Evolutionary conservation across 2,888 invertebrate species (phyloP), one percentile per base, ranked within the genome.

Genomic region (Dicyrtomina minuta): DNA sequence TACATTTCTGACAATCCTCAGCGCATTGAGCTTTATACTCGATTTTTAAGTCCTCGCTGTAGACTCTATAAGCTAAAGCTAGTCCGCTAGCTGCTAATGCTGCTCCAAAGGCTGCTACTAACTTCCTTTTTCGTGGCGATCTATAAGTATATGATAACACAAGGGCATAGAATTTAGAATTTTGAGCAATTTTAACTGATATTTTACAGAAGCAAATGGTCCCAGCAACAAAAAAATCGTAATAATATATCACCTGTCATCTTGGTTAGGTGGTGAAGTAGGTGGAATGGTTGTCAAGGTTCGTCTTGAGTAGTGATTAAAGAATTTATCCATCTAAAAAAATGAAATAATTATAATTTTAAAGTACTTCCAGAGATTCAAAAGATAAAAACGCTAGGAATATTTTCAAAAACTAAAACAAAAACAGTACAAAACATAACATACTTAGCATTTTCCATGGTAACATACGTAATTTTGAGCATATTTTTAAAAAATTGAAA

Each of bases 21-120:
- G 68, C 68, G 51, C 68, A 68, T n/a, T 68, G 49, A 39, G 68
- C 68, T 43, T 51, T 59, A 24, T 43, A 68, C 5, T 51, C 68
- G 17, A 67, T 15, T 17, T 17, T 56, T 6, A 66, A 41, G 27
- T 61, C 68, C 17, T 68, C 68, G 24, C 39, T 33, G 53, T 60
- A 68, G 8, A 27, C 39, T 41, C 60, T 68, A 22, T 68, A 68
- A 13, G 39, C 68, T 24, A 68, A 39, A 1, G 61, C 68, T 8
- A 68, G 39, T 12, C 68, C 68, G 22, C 60, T 53, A 39, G 60
- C 68, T 26, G 61, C 61, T 68, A 68, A 60, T 1, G 59, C 68
- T 39, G 68, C 39, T 15, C 68, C 61, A 53, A 68, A 27, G 24
- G 68, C 60, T 1, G 59, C 68, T 10, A 68, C 43, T 17, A 68